Conservation (phyloP, 1,140 invertebrate species). For the Kradibia gibbosae region DNA sequence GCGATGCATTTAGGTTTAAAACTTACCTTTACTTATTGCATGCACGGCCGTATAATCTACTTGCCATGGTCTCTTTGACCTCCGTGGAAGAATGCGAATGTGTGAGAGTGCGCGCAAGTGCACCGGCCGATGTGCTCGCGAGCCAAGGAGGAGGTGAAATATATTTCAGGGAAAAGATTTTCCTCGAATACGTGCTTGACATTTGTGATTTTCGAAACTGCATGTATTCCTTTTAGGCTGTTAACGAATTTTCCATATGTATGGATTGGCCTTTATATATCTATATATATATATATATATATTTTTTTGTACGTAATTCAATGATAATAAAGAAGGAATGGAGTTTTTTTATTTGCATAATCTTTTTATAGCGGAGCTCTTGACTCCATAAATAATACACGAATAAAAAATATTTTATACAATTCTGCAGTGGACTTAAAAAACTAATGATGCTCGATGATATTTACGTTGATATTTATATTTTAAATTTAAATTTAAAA, state of each 20-base stretch:
- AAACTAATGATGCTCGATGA: no score
- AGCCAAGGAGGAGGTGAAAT: not conserved
- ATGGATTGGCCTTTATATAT: not conserved
- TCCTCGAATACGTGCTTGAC: slow-evolving; percentile 38
- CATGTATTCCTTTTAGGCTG: not conserved
- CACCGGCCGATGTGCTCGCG: not conserved
- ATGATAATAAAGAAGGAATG: no score
- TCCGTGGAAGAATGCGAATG: not conserved
- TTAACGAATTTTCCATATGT: slow-evolving; percentile 45
- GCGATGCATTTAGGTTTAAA: slow-evolving; percentile 14
- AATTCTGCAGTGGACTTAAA: no score
- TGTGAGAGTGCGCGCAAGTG: not conserved
- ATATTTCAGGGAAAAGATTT: slow-evolving; percentile 27
- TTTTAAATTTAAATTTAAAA: no score
- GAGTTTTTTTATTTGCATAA: no score
- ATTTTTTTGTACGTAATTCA: not conserved
- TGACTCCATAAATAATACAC: no score
- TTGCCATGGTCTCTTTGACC: slow-evolving; percentile 45
- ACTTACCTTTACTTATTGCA: not conserved
- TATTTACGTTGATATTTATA: no score
- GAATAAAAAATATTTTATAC: no score
- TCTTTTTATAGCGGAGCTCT: no score
- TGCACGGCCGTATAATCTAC: slow-evolving; percentile 38
- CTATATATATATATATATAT: no score
- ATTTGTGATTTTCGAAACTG: slow-evolving; percentile 26